Evolutionary conservation across 2,797 vertebrate genomes (phyloP), one percentile per base, ranked within the genome.

Genomic region (Sebastolobus alascanus): DNA sequence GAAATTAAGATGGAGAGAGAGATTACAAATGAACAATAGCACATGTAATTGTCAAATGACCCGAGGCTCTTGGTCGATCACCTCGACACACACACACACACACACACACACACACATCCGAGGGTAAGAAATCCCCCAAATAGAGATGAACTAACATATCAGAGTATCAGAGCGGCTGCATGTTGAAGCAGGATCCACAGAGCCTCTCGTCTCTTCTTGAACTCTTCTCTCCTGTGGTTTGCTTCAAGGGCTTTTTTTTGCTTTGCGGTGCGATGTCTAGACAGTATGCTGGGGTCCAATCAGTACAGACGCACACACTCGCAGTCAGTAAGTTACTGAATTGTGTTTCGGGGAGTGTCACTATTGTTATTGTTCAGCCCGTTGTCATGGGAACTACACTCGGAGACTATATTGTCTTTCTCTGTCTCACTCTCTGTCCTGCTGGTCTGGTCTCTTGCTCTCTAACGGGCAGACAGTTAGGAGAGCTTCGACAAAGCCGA

Each of bases 381-480:
- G 61, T 82, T 73, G 73, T 71, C 75, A 77, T 75, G 69, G 52
- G 3, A 87, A 82, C 75, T 43, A 35, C 33, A 72, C 54, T 79
- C 60, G 5, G 54, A 70, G 65, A 63, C 43, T 55, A 25, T 55
- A 25, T 59, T 68, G 75, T 35, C 31, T 60, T 33, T 63, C n/a
- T n/a, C n/a, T 64, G 61, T 80, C 61, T 78, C 46, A 13, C 35
- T 54, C 40, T 78, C n/a, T 31, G 20, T 69, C 35, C 29, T 68
- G 66, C 56, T 13, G 46, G 7, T 38, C 33, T 58, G 43, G 31
- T 25, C 50, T 69, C 52, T 18, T 16, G 22, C 16, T 66, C 29
- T 35, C 5, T 8, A 22, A 68, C 2, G 6, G 67, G 35, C 67
- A 18, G 66, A 22, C 46, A 52, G 25, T 5, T 43, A 46, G 43